Evolutionary conservation across 2,113 vertebrate genomes (phyloP), one percentile per base, ranked within the genome.

Genomic region (Girardinichthys multiradiatus): DNA sequence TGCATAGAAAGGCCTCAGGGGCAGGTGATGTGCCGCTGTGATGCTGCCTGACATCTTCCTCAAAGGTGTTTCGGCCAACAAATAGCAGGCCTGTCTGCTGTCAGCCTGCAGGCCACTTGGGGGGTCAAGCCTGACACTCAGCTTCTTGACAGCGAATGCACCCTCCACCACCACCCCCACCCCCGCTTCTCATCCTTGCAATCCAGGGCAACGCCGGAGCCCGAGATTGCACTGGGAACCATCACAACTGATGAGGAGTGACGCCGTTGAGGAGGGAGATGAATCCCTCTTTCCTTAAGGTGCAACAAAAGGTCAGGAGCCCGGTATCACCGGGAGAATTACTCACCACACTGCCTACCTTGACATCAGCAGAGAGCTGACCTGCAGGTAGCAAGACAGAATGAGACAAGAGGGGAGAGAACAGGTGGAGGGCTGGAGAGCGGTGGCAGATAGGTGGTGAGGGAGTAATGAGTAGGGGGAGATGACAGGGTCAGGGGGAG

Each of bases 51-150:
- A 92, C 87, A 89, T 87, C 89, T 92, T 84, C 87, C 86, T 91
- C 86, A 81, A 83, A 91, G 85, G 86, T 89, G 84, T 87, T 91
- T 86, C 68, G 86, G 85, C 76, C 85, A 91, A 92, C 87, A 90
- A 91, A 89, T 90, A 91, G 86, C 83, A 89, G 91, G 83, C 91
- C 86, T 90, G 90, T 90, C 91, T 79, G 87, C 92, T 91, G 90
- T 91, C 89, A 90, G 86, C 85, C 89, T 76, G 80, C 12, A 83
- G 85, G 86, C 82, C 85, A 84, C 84, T 87, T 76, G 83, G 81
- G 79, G 80, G 91, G 87, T 90, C 83, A 85, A 72, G 51, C 77
- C 80, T 90, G 90, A 92, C 85, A 90, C 79, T 87, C 74, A 45
- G 60, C 59, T 21, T 66, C 63, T 57, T 90, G 90, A 91, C 89